These are phyloP conservation scores for Dipus sagitta DNA, from an alignment of 2,797 vertebrate species.

Conservation along the genomic window DNA sequence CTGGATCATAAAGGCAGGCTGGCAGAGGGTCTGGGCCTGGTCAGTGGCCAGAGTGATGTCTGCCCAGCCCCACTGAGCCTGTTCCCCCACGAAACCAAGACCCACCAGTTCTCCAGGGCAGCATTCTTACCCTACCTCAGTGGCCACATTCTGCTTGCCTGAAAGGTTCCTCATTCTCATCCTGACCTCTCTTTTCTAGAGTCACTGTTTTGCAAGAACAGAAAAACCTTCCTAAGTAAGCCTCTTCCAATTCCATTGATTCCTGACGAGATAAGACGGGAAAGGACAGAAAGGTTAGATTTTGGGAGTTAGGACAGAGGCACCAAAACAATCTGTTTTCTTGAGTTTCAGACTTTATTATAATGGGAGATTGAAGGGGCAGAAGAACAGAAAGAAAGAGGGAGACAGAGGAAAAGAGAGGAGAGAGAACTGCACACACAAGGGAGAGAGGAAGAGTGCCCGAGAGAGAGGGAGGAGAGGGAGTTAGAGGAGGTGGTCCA, in stretches of 20 bases:
- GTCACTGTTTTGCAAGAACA: slow-evolving; percentile 15
- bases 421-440: background rate
- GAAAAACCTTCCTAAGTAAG: slow-evolving; percentile 14
- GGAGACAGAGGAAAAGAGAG: background rate
- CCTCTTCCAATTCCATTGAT: background rate
- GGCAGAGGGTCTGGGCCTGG: slow-evolving; percentile 46
- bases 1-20: slow-evolving; percentile 46
- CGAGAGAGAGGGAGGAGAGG: no score
- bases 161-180: background rate
- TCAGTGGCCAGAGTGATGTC: background rate
- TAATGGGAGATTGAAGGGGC: background rate
- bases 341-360: no score
- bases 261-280: background rate
- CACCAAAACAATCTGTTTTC: background rate
- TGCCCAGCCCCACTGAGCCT: background rate
- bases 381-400: background rate
- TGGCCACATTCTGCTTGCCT: background rate
- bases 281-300: background rate
- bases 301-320: background rate
- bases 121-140: background rate
- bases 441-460: no score
- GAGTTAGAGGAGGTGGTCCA: no score
- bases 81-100: background rate
- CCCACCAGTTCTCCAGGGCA: background rate
- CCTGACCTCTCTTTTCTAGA: slow-evolving; percentile 10